These are phyloP conservation scores for Pseudomugil tenellus DNA, from an alignment of 2,797 vertebrate genomes.

Conservation along the genomic window DNA sequence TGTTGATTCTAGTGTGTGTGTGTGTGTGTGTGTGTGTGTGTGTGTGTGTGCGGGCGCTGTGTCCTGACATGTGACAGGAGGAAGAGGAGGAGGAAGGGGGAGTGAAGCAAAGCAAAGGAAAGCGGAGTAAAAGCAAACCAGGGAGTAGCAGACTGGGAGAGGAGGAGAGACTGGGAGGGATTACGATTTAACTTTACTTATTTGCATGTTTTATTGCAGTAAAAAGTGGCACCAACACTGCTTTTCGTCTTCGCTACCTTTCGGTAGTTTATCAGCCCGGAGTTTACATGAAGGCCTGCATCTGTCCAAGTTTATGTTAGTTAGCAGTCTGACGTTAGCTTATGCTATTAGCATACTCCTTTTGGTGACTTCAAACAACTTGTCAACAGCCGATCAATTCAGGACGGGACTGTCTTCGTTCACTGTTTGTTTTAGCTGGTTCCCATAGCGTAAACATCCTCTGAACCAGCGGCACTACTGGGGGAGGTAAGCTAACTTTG, in stretches of 20 bases:
- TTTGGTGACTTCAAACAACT: conserved; percentile 65
- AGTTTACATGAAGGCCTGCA: conserved; percentile 24
- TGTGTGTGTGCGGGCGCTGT: conserved; percentile 26
- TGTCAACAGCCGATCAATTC: conserved; percentile 74
- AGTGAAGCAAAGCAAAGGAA: conserved; percentile 33
- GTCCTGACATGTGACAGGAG: conserved; percentile 68
- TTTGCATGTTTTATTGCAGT: conserved; percentile 38
- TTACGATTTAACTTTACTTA: conserved; percentile 38
- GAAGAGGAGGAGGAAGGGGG: conserved; percentile 37
- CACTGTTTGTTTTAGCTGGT: conserved; percentile 12
- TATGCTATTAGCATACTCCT: conserved; percentile 58
- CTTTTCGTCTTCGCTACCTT: not conserved
- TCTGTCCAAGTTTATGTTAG: conserved; percentile 57
- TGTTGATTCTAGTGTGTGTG: too few species aligned
- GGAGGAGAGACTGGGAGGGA: conserved; percentile 46
- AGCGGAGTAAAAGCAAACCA: conserved; percentile 38
- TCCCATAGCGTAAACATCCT: not conserved
- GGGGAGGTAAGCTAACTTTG: conserved; percentile 68
- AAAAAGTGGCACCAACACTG: conserved; percentile 17
- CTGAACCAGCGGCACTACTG: conserved; percentile 46
- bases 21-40: not conserved
- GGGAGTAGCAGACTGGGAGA: not conserved
- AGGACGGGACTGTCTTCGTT: conserved; percentile 24
- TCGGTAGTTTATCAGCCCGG: not conserved
- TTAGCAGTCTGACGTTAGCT: conserved; percentile 69